A percentile compares a stretch with the other conserved stretches of the same genome.
These are phyloP conservation scores for Scylla paramamosain DNA, from an alignment of 1,140 invertebrate genomes.

Conservation along the genomic window DNA sequence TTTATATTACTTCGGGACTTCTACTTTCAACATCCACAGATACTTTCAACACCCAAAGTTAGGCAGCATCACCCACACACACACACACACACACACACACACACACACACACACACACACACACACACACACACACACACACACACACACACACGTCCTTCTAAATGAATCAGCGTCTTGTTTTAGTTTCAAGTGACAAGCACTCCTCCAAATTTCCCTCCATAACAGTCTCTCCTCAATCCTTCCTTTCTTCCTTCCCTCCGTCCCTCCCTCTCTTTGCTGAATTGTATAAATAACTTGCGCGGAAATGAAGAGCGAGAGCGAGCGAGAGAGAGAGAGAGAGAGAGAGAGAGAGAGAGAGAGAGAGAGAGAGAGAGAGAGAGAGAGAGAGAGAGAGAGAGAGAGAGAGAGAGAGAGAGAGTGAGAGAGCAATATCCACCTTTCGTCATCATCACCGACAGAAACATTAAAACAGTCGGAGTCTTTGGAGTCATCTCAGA, in stretches of 20 bases:
- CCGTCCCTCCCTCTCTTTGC: too few species aligned
- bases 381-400: conserved; percentile 28
- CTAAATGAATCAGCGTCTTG: too few species aligned
- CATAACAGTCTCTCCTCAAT: too few species aligned
- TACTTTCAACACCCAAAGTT: too few species aligned
- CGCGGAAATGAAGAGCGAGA: too few species aligned
- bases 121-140: background rate
- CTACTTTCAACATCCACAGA: too few species aligned
- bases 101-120: conserved; percentile 39
- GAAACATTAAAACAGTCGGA: background rate
- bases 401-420: conserved; percentile 23
- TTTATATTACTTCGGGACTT: too few species aligned
- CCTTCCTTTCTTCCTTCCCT: too few species aligned
- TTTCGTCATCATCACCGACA: background rate
- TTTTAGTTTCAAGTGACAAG: too few species aligned
- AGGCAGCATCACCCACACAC: background rate
- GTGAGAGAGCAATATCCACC: background rate
- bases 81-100: background rate
- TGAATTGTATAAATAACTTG: too few species aligned
- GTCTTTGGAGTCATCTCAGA: background rate
- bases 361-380: background rate
- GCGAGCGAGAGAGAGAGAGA: too few species aligned
- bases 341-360: conserved; percentile 22
- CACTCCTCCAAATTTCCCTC: too few species aligned
- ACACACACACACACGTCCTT: background rate